Percentiles rank a stretch among this genome's conserved stretches.
phyloP scores from a whole-genome alignment of 2,888 invertebrate genomes.

The Phorcus lineatus region DNA sequence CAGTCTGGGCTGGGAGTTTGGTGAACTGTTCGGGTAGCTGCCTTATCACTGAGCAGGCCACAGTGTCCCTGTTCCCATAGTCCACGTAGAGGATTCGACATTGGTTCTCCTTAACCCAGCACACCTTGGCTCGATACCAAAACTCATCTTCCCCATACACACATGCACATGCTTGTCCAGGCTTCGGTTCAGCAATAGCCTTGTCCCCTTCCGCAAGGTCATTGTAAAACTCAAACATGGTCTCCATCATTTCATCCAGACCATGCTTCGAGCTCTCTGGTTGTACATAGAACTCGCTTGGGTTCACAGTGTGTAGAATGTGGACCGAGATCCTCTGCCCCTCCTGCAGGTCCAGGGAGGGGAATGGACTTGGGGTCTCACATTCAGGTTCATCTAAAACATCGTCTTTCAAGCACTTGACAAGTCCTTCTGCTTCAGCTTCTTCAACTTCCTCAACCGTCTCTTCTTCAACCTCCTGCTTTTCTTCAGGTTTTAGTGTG shows the following conservation, averaged over 20 bases:
- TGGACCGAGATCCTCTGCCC: conserved; percentile 48
- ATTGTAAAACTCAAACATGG: conserved; percentile 60
- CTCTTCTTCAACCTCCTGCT: neutral
- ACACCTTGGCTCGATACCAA: conserved; percentile 65
- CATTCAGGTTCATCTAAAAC: neutral
- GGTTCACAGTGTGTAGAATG: conserved; percentile 52
- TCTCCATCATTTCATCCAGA: conserved; percentile 54
- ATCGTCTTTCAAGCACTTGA: neutral
- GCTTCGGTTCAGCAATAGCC: conserved; percentile 33
- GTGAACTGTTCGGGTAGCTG: conserved; percentile 61
- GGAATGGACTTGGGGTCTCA: neutral
- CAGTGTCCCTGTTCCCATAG: conserved; percentile 69
- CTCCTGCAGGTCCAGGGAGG: conserved; percentile 26
- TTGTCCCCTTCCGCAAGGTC: conserved; percentile 38
- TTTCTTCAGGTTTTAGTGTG: neutral
- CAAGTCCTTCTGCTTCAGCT: neutral
- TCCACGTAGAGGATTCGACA: conserved; percentile 68
- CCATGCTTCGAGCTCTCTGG: conserved; percentile 41
- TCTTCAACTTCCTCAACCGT: neutral
- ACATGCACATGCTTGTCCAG: conserved; percentile 56
- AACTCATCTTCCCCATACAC: conserved; percentile 62
- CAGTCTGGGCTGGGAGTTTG: conserved; percentile 59
- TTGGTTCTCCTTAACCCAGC: conserved; percentile 35
- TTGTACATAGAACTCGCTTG: conserved; percentile 63
- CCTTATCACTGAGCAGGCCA: conserved; percentile 54